These are phyloP conservation scores for Chelonus insularis DNA, from an alignment of 1,140 invertebrate genomes.

Conservation along the genomic window DNA sequence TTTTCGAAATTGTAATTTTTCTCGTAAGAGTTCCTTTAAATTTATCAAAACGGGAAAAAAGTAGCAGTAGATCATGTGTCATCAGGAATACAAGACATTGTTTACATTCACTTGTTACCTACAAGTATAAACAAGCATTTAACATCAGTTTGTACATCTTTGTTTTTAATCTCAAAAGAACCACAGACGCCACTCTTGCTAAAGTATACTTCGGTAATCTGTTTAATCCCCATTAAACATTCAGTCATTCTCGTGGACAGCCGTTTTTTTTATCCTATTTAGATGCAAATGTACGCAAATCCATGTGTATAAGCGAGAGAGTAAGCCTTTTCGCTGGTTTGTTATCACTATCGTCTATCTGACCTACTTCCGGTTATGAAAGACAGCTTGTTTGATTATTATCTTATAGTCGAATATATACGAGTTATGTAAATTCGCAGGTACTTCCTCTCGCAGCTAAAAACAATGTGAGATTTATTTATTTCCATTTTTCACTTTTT, in stretches of 20 bases:
- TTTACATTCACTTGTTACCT: neutral
- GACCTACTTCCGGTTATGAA: constrained; percentile 15
- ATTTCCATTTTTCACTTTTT: no score
- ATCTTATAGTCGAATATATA: neutral
- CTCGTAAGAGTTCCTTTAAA: no score
- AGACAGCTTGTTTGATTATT: no score
- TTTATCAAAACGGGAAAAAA: neutral
- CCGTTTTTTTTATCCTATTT: constrained; percentile 13
- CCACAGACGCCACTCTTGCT: neutral
- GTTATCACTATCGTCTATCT: neutral
- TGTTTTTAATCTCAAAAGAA: constrained; percentile 2
- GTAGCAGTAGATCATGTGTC: neutral
- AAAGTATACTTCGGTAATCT: neutral
- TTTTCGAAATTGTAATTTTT: no score
- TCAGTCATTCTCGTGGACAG: neutral
- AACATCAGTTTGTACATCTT: neutral
- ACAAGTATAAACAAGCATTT: neutral
- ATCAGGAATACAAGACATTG: neutral
- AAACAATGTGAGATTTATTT: no score
- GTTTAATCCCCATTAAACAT: constrained; percentile 19
- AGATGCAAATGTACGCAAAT: constrained; percentile 17
- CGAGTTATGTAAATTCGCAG: neutral
- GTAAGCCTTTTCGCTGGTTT: constrained; percentile 3
- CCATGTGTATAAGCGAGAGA: constrained; percentile 4
- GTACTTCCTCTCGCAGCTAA: neutral